These are phyloP conservation scores for Haliclona indistincta DNA, from an alignment of 37 sponge, comb jelly and placozoan species.

Conservation along the genomic window DNA sequence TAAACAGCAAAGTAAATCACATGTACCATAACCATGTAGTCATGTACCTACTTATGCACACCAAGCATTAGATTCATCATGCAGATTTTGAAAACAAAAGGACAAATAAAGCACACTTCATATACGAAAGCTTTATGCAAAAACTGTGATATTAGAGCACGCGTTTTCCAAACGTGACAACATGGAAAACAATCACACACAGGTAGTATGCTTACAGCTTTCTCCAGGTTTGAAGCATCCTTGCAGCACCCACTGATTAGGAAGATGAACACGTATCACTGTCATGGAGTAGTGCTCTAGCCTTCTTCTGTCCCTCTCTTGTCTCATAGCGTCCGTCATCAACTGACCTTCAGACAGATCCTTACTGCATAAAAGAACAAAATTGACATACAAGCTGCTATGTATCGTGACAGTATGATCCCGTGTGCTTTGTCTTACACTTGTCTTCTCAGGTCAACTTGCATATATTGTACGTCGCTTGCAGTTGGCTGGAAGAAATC, in stretches of 20 bases:
- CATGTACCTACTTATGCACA: too few relatives aligned
- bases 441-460: conserved; percentile 40
- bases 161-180: too few relatives aligned
- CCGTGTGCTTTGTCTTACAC: not conserved
- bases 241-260: conserved; percentile 68
- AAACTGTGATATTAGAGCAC: too few relatives aligned
- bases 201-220: conserved; percentile 67
- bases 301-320: not conserved
- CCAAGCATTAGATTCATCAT: too few relatives aligned
- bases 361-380: not conserved
- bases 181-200: too few relatives aligned
- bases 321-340: conserved; percentile 39
- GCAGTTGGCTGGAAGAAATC: conserved; percentile 64
- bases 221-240: conserved; percentile 64
- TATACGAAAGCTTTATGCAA: too few relatives aligned
- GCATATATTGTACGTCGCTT: conserved; percentile 49
- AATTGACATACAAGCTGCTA: not conserved
- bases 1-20: too few relatives aligned
- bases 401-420: not conserved
- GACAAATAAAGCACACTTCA: too few relatives aligned
- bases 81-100: too few relatives aligned
- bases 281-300: conserved; percentile 24
- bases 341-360: conserved; percentile 36
- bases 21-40: too few relatives aligned
- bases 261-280: conserved; percentile 59